phyloP scores from a whole-genome alignment of 2,797 vertebrate species.

The Takifugu ocellatus region DNA sequence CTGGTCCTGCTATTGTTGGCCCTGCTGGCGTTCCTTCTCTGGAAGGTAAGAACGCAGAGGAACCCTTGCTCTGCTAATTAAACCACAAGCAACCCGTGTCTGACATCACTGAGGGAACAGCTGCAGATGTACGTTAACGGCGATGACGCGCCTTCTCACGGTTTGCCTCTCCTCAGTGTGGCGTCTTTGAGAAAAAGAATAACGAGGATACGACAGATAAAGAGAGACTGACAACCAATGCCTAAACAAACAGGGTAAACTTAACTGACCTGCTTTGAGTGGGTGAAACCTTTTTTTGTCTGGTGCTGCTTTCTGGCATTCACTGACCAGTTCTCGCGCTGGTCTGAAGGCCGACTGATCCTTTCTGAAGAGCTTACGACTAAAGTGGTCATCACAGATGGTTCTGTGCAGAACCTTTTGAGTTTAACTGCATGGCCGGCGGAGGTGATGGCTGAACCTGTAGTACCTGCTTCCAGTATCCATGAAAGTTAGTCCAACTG shows the following conservation, averaged over 20 bases:
- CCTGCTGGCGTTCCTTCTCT: conserved; percentile 88
- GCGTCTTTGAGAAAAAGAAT: conserved; percentile 95
- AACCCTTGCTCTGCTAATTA: neutral
- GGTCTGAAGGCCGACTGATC: conserved; percentile 14
- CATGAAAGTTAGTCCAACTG: too few relatives aligned
- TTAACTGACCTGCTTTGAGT: conserved; percentile 33
- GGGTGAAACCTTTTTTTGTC: conserved; percentile 34
- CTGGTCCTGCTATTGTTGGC: conserved; percentile 88
- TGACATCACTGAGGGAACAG: conserved; percentile 5
- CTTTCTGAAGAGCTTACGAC: conserved; percentile 8
- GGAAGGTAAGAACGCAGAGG: conserved; percentile 85
- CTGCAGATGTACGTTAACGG: conserved; percentile 9
- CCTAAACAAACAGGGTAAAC: conserved; percentile 80
- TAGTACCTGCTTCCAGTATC: conserved; percentile 1
- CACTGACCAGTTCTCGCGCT: conserved; percentile 20
- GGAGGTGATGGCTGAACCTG: conserved; percentile 40
- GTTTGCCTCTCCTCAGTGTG: conserved; percentile 95
- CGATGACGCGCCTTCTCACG: conserved; percentile 68
- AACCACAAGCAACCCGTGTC: neutral
- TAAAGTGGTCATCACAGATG: conserved; percentile 32
- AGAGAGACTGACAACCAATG: conserved; percentile 95
- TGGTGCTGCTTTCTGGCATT: conserved; percentile 42
- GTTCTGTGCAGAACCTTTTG: conserved; percentile 37
- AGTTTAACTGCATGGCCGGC: conserved; percentile 58
- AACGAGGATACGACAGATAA: conserved; percentile 94